Evolutionary conservation across 2,797 vertebrate species (phyloP), one percentile per base, ranked within the genome.

Genomic region (Rhinogobio ventralis): DNA sequence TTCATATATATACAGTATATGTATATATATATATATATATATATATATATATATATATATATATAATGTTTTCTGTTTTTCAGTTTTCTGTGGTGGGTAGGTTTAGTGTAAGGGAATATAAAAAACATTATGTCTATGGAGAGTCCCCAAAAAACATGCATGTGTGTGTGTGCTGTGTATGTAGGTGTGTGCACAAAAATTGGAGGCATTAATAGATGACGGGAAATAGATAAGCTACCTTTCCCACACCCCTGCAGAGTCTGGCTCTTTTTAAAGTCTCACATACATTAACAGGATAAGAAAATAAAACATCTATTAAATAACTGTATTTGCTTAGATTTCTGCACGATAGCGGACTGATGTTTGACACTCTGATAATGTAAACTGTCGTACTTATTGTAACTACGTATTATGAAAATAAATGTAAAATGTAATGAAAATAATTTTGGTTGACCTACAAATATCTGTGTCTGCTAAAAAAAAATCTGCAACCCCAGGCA

Each of bases 191-290:
- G 53, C 14, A 5, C 23, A 77, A 15, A 77, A 77, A 62, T 42
- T 28, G 75, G 75, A 45, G 55, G 75, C n/a, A 62, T 39, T 42
- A 42, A 60, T 60, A 77, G 33, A 42, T 60, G 51, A 45, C 49
- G 49, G 73, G 73, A 75, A 75, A 75, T 75, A 75, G 73, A 75
- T 55, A 75, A 55, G 51, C 73, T 36, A 23, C 20, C 73, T 75
- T 75, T 75, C 73, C 73, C 73, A 75, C 30, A 55, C 30, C 73
- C 73, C 51, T 75, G 20, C 51, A 36, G 73, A 55, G 73, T 15
- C 20, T 55, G 20, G 20, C 7, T 62, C 57, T 67, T 46, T 67
- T 62, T 79, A 33, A 62, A 55, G 30, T 75, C 20, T 15, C 30
- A 75, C 2, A 33, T 33, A 74, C 30, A 55, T 36, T 53, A 36